Evolutionary conservation across 53 echinoderm and acorn worm species (phyloP).

Genomic region (Apostichopus leukothele): DNA sequence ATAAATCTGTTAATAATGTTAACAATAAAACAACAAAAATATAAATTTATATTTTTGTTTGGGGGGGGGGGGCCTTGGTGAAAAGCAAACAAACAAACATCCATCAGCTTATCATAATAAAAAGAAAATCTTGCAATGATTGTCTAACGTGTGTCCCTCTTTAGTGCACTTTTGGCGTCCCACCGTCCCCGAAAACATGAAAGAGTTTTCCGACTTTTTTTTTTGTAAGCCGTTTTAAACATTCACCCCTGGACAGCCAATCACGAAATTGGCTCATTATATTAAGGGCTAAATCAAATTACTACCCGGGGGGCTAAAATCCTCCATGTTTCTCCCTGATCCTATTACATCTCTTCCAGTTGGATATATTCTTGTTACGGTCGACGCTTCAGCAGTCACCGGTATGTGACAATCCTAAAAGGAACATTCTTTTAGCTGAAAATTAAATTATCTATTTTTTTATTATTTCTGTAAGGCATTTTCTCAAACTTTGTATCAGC

Average conservation of each 20-base stretch:
- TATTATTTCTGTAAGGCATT: neutral
- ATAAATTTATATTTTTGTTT: no score
- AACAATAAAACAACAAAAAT: no score
- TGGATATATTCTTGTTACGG: no score
- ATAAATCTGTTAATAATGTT: no score
- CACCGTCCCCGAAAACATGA: constrained; percentile 4
- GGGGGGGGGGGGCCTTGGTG: no score
- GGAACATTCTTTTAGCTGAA: constrained; percentile 14
- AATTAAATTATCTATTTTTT: constrained; percentile 1
- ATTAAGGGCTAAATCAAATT: constrained; percentile 34
- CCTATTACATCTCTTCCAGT: neutral
- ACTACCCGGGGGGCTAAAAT: neutral
- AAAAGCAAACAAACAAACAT: no score
- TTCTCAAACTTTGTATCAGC: constrained; percentile 10
- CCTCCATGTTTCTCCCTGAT: neutral
- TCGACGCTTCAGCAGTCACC: neutral
- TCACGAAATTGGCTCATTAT: constrained; percentile 42
- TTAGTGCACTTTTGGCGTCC: neutral
- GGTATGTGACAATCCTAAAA: constrained; percentile 12
- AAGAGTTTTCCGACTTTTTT: constrained; percentile 24
- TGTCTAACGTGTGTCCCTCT: neutral
- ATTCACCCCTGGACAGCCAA: constrained; percentile 24
- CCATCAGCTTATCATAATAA: no score
- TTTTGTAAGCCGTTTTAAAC: constrained; percentile 4
- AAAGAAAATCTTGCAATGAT: no score